Conservation (phyloP, 92 coral and sea anemone genomes). For the Epizoanthus fatuus region DNA sequence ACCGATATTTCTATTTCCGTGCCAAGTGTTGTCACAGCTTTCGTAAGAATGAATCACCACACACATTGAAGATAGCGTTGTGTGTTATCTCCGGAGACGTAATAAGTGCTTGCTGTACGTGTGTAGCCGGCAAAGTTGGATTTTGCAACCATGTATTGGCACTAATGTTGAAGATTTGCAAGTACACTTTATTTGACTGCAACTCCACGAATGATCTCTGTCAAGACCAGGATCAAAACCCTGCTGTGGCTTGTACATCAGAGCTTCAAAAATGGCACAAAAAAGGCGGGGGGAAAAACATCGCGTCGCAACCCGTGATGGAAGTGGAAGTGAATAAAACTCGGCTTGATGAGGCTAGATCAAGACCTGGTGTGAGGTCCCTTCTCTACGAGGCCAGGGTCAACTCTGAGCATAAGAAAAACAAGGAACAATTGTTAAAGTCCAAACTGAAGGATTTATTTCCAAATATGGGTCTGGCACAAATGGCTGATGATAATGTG, state of each 20-base stretch:
- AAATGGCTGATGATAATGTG: constrained; percentile 26
- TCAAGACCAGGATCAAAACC: constrained; percentile 4
- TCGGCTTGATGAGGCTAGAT: constrained; percentile 3
- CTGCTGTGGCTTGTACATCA: not conserved
- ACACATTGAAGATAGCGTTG: constrained; percentile 43
- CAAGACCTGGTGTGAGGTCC: constrained; percentile 22
- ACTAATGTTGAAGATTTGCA: not conserved
- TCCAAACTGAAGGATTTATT: constrained; percentile 7
- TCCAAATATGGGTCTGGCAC: constrained; percentile 47
- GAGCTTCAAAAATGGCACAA: too few species aligned
- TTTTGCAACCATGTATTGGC: too few species aligned
- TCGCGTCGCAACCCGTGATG: too few species aligned
- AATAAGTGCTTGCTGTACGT: constrained; percentile 22
- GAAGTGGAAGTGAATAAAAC: not conserved
- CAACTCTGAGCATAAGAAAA: not conserved
- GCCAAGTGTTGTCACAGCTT: constrained; percentile 58
- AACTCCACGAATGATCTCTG: constrained; percentile 35
- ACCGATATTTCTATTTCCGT: constrained; percentile 50
- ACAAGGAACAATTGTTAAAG: constrained; percentile 1
- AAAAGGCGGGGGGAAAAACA: too few species aligned
- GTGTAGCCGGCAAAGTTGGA: constrained; percentile 52
- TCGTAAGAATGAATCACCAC: constrained; percentile 44
- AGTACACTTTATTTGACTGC: not conserved
- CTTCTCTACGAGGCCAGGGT: constrained; percentile 42
- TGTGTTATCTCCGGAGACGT: constrained; percentile 50